phyloP scores from a whole-genome alignment of 2,113 vertebrate genomes.

The Actenoides lindsayi region DNA sequence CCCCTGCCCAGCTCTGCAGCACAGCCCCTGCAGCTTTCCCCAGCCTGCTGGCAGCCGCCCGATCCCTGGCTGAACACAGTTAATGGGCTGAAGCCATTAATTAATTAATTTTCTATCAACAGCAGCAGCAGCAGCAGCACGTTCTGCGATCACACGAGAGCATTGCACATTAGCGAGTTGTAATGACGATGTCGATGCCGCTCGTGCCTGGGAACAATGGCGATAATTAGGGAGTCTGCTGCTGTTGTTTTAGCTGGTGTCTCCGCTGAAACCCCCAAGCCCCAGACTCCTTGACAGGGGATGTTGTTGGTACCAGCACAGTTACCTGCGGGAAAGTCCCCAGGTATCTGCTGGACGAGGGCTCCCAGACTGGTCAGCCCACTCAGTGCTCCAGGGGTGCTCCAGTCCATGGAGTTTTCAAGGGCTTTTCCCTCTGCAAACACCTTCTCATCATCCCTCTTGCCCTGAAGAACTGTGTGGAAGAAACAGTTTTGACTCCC shows the following conservation, averaged over 20 bases:
- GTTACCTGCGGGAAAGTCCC: background rate
- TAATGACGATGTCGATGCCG: background rate
- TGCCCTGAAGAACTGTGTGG: background rate
- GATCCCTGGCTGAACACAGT: background rate
- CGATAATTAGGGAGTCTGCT: background rate
- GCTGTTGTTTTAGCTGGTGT: background rate
- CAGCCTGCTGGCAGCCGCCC: background rate
- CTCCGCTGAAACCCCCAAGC: background rate
- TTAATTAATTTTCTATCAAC: background rate
- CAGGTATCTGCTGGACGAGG: fast-evolving
- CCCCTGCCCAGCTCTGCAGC: no score
- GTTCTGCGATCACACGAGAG: background rate
- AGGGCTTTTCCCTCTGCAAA: background rate
- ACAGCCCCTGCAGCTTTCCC: no score
- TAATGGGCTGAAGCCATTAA: background rate
- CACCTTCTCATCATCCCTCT: background rate
- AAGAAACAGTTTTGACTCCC: background rate
- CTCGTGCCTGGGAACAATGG: background rate
- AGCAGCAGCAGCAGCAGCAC: background rate
- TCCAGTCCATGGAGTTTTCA: background rate
- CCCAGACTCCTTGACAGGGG: background rate
- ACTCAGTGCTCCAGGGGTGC: background rate
- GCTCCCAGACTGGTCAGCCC: background rate
- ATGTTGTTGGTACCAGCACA: background rate
- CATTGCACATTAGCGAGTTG: background rate